phyloP scores from a whole-genome alignment of 2,888 invertebrate species.

The Hemistola chrysoprasaria region DNA sequence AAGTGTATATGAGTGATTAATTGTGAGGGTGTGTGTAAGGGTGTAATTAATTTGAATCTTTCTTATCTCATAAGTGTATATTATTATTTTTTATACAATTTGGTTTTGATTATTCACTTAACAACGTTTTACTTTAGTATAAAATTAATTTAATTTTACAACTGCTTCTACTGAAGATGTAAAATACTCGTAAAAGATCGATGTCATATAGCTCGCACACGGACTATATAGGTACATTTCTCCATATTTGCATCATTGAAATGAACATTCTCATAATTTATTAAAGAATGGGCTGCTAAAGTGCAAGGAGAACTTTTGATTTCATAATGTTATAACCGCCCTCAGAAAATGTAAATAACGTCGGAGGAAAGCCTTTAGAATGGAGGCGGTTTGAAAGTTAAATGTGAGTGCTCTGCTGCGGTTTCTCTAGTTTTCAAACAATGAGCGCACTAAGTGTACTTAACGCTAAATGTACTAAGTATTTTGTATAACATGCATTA shows the following conservation, averaged over 20 bases:
- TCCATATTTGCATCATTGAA: no score
- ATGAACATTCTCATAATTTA: neutral
- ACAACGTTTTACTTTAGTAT: no score
- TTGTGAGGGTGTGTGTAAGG: no score
- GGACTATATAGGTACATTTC: no score
- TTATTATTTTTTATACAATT: no score
- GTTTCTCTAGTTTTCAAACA: constrained; percentile 34
- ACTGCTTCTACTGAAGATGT: no score
- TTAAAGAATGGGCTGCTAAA: constrained; percentile 4
- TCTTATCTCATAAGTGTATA: no score
- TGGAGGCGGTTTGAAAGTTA: constrained; percentile 39
- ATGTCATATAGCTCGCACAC: no score
- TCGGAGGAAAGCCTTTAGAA: constrained; percentile 15
- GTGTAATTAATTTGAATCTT: no score
- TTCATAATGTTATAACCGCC: constrained; percentile 6
- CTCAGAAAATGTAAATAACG: constrained; percentile 14
- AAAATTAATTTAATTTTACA: no score
- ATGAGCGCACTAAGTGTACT: constrained; percentile 12
- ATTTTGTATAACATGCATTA: neutral
- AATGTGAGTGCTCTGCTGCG: constrained; percentile 42
- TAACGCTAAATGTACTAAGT: constrained; percentile 4
- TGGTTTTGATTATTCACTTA: no score
- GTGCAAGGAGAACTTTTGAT: constrained; percentile 3
- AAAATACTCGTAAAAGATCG: neutral
- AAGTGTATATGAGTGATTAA: no score